phyloP scores from a whole-genome alignment of 2,888 invertebrate species.

The Aleiodes leptofemur region DNA sequence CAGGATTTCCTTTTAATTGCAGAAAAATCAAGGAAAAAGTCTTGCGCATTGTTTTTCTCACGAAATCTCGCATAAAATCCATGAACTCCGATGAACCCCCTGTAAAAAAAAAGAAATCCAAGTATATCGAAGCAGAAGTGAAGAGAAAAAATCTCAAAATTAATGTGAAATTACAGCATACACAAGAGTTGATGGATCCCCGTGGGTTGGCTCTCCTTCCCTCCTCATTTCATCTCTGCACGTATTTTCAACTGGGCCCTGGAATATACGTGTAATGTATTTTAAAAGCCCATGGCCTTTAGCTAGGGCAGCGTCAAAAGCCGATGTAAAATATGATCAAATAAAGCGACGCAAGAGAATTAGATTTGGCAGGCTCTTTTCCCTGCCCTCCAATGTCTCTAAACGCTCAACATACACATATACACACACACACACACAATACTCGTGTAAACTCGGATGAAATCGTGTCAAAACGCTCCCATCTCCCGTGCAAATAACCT shows the following conservation, averaged over 20 bases:
- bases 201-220: neutral
- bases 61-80: too few relatives aligned
- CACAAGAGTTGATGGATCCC: conserved; percentile 21
- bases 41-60: too few relatives aligned
- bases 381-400: conserved; percentile 55
- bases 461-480: conserved; percentile 57
- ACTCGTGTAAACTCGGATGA: conserved; percentile 40
- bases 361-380: conserved; percentile 71
- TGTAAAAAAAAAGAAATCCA: neutral
- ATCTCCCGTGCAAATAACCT: conserved; percentile 28
- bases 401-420: conserved; percentile 29
- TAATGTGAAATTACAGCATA: conserved; percentile 26
- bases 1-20: too few relatives aligned
- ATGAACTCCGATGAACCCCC: too few relatives aligned
- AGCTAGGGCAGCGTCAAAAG: conserved; percentile 72
- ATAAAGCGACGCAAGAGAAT: conserved; percentile 70
- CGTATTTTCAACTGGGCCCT: conserved; percentile 43
- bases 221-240: conserved; percentile 48
- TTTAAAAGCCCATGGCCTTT: conserved; percentile 72
- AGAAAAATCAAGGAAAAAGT: too few relatives aligned
- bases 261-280: conserved; percentile 69
- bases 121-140: neutral
- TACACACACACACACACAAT: conserved; percentile 39
- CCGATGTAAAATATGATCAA: conserved; percentile 74
- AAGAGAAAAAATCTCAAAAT: conserved; percentile 21